Percentiles rank a stretch among this genome's conserved stretches.
Evolutionary conservation across 1,140 invertebrate species (phyloP).

Genomic region (Bradynema listronoti): DNA sequence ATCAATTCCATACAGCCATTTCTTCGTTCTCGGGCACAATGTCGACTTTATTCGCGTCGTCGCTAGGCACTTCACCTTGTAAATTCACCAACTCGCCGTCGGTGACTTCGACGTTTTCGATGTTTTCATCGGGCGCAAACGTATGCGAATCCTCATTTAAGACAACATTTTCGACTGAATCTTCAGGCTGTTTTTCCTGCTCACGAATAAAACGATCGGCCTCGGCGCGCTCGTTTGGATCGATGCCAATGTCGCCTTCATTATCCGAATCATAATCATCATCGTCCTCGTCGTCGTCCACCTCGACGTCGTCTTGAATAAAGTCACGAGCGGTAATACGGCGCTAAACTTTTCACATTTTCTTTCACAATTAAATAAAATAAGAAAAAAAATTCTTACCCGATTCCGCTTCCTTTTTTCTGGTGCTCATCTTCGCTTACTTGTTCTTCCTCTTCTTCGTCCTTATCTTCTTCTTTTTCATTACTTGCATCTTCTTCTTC

Average conservation of each 20-base stretch:
- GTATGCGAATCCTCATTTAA: slow-evolving; percentile 64
- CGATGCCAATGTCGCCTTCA: slow-evolving; percentile 54
- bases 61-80: slow-evolving; percentile 81
- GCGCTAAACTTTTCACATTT: no score
- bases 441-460: slow-evolving; percentile 35
- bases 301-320: slow-evolving; percentile 54
- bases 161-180: slow-evolving; percentile 56
- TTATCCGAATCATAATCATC: slow-evolving; percentile 33
- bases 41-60: slow-evolving; percentile 88
- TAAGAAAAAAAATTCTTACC: no score
- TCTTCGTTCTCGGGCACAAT: slow-evolving; percentile 94
- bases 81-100: slow-evolving; percentile 90
- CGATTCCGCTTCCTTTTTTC: slow-evolving; percentile 25
- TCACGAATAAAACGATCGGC: slow-evolving; percentile 44
- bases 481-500: slow-evolving; percentile 28
- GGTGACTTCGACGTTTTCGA: slow-evolving; percentile 89
- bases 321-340: slow-evolving; percentile 49
- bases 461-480: slow-evolving; percentile 33
- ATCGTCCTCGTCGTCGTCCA: slow-evolving; percentile 56
- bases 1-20: slow-evolving; percentile 66
- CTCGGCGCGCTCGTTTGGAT: slow-evolving; percentile 50
- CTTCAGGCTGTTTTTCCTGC: slow-evolving; percentile 36
- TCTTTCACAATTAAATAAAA: no score
- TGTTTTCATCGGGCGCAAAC: slow-evolving; percentile 81
- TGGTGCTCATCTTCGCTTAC: slow-evolving; percentile 20